These are phyloP conservation scores for Drosophila bocqueti DNA, from an alignment of 1,140 invertebrate genomes.

Conservation along the genomic window DNA sequence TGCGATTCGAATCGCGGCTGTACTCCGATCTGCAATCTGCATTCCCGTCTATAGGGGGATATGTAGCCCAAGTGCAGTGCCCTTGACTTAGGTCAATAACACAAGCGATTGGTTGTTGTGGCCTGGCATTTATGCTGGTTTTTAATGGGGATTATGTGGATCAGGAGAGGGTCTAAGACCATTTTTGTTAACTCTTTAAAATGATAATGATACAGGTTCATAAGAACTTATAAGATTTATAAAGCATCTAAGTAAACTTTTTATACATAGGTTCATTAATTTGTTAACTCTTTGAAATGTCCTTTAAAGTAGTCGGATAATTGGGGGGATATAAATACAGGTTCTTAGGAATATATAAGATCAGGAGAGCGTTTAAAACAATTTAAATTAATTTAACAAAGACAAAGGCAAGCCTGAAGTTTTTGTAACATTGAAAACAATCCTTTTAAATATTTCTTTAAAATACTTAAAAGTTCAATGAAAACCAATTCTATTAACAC, in stretches of 20 bases:
- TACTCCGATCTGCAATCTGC: conserved; percentile 40
- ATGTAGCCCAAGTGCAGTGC: conserved; percentile 51
- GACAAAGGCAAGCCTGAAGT: too few relatives aligned
- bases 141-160: neutral
- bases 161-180: neutral
- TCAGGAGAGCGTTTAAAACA: too few relatives aligned
- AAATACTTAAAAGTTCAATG: too few relatives aligned
- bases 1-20: conserved; percentile 44
- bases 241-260: too few relatives aligned
- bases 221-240: neutral
- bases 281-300: too few relatives aligned
- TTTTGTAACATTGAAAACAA: neutral
- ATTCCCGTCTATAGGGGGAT: conserved; percentile 33
- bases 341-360: too few relatives aligned
- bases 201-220: too few relatives aligned
- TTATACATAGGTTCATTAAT: too few relatives aligned
- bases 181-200: neutral
- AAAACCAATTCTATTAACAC: neutral
- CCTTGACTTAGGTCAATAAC: conserved; percentile 73
- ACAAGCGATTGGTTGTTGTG: conserved; percentile 9
- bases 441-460: neutral
- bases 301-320: too few relatives aligned
- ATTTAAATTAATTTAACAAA: too few relatives aligned
- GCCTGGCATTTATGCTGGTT: neutral
- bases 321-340: too few relatives aligned